Conservation (phyloP, 2,797 vertebrate genomes). For the Anolis apletophallus region DNA sequence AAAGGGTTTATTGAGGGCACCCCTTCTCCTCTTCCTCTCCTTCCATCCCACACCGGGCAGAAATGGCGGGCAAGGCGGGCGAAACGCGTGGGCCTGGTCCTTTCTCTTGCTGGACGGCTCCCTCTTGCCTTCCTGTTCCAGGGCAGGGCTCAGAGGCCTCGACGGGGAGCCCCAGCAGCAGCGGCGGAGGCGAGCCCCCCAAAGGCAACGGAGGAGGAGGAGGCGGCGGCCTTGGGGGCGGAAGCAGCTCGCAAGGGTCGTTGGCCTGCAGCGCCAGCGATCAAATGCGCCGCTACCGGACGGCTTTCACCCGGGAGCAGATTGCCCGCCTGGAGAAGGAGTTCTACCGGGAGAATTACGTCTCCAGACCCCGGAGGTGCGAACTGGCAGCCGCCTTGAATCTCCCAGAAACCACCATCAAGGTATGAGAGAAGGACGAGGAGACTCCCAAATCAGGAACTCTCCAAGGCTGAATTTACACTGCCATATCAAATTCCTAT, state of each 20-base stretch:
- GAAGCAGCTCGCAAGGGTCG: constrained; percentile 82
- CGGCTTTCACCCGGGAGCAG: constrained; percentile 97
- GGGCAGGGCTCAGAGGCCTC: constrained; percentile 75
- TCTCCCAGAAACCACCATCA: constrained; percentile 97
- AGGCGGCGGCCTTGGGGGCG: constrained; percentile 67
- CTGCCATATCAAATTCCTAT: no score
- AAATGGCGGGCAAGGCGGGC: neutral
- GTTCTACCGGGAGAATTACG: constrained; percentile 98
- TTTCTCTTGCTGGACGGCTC: constrained; percentile 23
- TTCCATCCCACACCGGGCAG: neutral
- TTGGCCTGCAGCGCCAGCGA: constrained; percentile 90
- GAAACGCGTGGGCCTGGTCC: neutral
- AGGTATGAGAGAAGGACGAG: constrained; percentile 79
- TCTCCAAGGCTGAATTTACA: neutral
- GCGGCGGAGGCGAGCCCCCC: constrained; percentile 70
- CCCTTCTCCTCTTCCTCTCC: neutral
- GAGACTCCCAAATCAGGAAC: no score
- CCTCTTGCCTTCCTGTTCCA: constrained; percentile 66
- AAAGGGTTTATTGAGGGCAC: no score
- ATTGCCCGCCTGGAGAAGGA: constrained; percentile 96
- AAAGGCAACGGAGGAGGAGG: constrained; percentile 69
- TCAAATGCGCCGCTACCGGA: constrained; percentile 97
- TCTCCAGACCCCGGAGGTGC: constrained; percentile 95
- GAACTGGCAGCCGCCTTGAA: constrained; percentile 95
- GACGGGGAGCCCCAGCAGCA: constrained; percentile 71